Conservation (phyloP, 2,888 invertebrate genomes). For the Podabrus alpinus region DNA sequence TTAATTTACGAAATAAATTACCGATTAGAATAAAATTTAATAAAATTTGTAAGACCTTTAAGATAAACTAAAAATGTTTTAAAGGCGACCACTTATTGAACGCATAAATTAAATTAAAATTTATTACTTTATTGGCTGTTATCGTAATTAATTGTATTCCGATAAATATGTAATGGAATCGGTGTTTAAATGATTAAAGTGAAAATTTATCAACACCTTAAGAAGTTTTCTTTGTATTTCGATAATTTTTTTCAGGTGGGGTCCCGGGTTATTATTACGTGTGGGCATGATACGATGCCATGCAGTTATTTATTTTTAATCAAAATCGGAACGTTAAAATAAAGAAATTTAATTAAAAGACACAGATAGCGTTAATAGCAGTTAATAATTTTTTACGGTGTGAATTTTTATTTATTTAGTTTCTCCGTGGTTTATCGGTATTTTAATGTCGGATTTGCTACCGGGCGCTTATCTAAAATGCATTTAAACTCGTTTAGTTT, state of each 20-base stretch:
- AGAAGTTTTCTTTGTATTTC: conserved; percentile 3
- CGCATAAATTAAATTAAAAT: not conserved
- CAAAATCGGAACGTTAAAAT: not conserved
- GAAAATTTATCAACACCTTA: not conserved
- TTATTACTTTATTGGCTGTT: not conserved
- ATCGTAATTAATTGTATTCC: not conserved
- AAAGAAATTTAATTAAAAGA: not conserved
- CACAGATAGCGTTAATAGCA: not conserved
- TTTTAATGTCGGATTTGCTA: not conserved
- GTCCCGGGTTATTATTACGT: not conserved
- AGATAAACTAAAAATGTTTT: not conserved
- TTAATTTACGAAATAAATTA: not conserved
- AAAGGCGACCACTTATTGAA: not conserved
- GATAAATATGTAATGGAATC: conserved; percentile 1
- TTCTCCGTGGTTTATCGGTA: not conserved
- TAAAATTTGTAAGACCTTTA: not conserved
- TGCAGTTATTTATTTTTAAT: not conserved
- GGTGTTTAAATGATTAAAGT: not conserved
- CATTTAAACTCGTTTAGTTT: not conserved
- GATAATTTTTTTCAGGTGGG: not conserved
- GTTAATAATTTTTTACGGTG: not conserved
- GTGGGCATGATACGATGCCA: not conserved
- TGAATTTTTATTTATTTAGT: not conserved
- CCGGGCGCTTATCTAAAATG: not conserved
- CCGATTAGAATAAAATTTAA: not conserved